These are phyloP conservation scores for Rhinatrema bivittatum DNA, from an alignment of 2,797 vertebrate species.

Conservation along the genomic window DNA sequence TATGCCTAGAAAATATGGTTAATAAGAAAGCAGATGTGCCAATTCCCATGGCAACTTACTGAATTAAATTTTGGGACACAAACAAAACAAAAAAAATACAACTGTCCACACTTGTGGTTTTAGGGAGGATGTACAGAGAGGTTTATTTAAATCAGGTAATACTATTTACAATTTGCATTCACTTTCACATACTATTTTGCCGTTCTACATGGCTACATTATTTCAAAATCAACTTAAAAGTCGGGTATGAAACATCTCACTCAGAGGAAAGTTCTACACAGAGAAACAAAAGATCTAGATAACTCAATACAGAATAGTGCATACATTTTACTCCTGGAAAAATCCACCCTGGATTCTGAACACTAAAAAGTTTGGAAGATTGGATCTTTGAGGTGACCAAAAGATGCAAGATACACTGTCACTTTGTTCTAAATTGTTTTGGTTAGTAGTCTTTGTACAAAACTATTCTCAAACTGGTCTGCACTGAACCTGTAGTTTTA, in stretches of 20 bases:
- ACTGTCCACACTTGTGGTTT: no score
- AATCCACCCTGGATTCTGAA: constrained; percentile 45
- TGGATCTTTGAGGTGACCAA: constrained; percentile 38
- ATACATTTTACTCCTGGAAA: constrained; percentile 60
- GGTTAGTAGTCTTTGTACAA: constrained; percentile 25
- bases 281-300: constrained; percentile 54
- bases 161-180: constrained; percentile 78
- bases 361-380: constrained; percentile 43
- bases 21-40: no score
- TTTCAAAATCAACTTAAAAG: constrained; percentile 54
- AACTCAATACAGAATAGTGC: constrained; percentile 69
- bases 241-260: constrained; percentile 52
- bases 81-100: no score
- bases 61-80: no score
- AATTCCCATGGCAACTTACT: no score
- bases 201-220: constrained; percentile 58
- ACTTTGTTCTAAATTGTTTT: constrained; percentile 39
- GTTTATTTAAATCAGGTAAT: constrained; percentile 62
- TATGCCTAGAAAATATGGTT: no score
- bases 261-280: constrained; percentile 47
- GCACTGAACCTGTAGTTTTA: constrained; percentile 31
- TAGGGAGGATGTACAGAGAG: constrained; percentile 59
- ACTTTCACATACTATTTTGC: constrained; percentile 50
- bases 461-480: constrained; percentile 42
- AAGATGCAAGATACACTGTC: constrained; percentile 35